phyloP scores from a whole-genome alignment of 2,888 invertebrate species.

The Ichneumon xanthorius region DNA sequence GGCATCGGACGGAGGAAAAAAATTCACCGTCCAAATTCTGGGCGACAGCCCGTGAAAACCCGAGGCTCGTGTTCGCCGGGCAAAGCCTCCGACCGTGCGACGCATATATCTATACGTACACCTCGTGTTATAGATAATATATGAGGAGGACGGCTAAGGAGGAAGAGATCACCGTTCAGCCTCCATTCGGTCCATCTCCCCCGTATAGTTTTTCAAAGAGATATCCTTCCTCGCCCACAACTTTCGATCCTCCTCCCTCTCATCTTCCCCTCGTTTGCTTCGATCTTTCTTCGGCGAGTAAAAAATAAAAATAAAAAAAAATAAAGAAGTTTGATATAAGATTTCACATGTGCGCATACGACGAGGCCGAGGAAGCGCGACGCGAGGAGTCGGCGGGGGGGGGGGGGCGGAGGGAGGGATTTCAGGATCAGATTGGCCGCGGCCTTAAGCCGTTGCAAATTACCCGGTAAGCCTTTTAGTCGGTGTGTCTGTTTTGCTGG shows the following conservation, averaged over 20 bases:
- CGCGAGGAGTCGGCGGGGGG: constrained; percentile 40
- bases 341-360: constrained; percentile 77
- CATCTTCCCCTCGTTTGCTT: constrained; percentile 61
- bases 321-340: constrained; percentile 75
- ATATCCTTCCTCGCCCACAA: constrained; percentile 48
- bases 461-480: constrained; percentile 84
- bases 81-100: constrained; percentile 38
- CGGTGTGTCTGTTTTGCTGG: constrained; percentile 79
- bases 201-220: constrained; percentile 82
- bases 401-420: constrained; percentile 45
- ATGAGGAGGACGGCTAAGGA: constrained; percentile 51
- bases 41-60: constrained; percentile 83
- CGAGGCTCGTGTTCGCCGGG: constrained; percentile 79
- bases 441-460: constrained; percentile 83
- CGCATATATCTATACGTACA: constrained; percentile 8
- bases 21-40: constrained; percentile 80
- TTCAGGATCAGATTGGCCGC: constrained; percentile 81
- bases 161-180: constrained; percentile 61
- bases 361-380: constrained; percentile 12
- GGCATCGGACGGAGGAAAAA: constrained; percentile 77
- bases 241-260: constrained; percentile 24
- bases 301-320: constrained; percentile 45
- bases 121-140: constrained; percentile 6
- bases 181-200: constrained; percentile 72
- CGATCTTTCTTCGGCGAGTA: constrained; percentile 60